Percentiles rank a stretch among this genome's conserved stretches.
Conservation (phyloP, 1,140 invertebrate species). For the Eciton burchellii region DNA sequence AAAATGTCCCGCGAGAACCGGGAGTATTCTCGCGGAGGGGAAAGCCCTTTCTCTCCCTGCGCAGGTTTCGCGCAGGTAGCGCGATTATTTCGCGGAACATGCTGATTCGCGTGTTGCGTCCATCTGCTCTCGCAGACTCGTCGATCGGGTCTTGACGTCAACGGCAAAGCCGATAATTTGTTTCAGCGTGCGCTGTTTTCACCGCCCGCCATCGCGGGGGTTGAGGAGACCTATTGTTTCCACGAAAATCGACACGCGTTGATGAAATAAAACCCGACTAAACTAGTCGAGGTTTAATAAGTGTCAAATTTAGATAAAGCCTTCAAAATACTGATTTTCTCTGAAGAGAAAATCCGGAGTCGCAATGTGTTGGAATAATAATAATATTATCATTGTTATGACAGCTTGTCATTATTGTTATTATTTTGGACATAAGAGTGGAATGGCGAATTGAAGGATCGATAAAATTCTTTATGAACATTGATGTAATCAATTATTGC, state of each 20-base stretch:
- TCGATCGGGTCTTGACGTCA: slow-evolving; percentile 37
- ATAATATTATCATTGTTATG: too few species aligned
- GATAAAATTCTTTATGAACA: too few species aligned
- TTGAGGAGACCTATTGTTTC: background rate
- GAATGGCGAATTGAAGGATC: too few species aligned
- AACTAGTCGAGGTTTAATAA: background rate
- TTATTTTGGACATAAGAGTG: too few species aligned
- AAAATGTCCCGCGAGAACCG: slow-evolving; percentile 35
- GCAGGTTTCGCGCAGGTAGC: background rate
- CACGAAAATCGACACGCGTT: background rate
- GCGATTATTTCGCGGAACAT: slow-evolving; percentile 10
- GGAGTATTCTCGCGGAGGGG: too few species aligned
- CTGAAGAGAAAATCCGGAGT: too few species aligned
- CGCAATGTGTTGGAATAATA: too few species aligned
- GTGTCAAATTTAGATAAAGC: slow-evolving; percentile 15
- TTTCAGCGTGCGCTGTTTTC: background rate
- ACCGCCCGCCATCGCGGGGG: background rate
- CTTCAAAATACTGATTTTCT: too few species aligned
- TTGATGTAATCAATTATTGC: too few species aligned
- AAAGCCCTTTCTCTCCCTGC: too few species aligned
- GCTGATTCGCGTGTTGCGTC: slow-evolving; percentile 3
- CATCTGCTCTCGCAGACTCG: background rate
- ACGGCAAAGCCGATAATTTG: slow-evolving; percentile 34
- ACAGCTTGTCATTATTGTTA: too few species aligned
- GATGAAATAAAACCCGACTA: slow-evolving; percentile 4